These are phyloP conservation scores for Atta colombica DNA, from an alignment of 1,140 invertebrate species.

Conservation along the genomic window DNA sequence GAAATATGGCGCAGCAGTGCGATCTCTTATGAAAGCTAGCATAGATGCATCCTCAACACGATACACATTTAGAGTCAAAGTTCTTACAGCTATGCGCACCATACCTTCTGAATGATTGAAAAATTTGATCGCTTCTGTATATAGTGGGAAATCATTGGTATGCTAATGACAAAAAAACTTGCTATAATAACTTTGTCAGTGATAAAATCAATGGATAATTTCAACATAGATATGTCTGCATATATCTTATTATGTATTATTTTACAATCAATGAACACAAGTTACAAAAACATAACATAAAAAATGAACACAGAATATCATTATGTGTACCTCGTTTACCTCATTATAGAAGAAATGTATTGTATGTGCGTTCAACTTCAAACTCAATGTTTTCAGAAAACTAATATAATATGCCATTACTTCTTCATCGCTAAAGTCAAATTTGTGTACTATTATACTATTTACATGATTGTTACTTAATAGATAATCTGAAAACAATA, in stretches of 20 bases:
- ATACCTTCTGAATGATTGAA: conserved; percentile 99
- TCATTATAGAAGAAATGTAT: conserved; percentile 99
- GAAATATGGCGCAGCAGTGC: conserved; percentile 98
- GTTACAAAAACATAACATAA: conserved; percentile 27
- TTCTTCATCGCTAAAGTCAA: conserved; percentile 99
- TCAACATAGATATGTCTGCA: neutral
- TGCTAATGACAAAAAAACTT: conserved; percentile 90
- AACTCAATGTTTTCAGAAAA: conserved; percentile 98
- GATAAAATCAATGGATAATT: neutral
- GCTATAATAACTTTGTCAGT: conserved; percentile 14
- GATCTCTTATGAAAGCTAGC: conserved; percentile 97
- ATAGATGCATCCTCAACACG: conserved; percentile 97
- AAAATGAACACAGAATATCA: conserved; percentile 64
- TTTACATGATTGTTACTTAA: conserved; percentile 99
- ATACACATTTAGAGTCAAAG: conserved; percentile 99
- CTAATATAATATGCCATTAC: conserved; percentile 99
- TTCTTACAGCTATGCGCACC: conserved; percentile 99
- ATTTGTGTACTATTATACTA: conserved; percentile 99
- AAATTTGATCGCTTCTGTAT: conserved; percentile 99
- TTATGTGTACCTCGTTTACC: conserved; percentile 88
- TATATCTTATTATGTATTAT: neutral
- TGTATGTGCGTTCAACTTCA: conserved; percentile 99
- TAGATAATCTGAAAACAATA: conserved; percentile 95
- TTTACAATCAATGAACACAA: neutral
- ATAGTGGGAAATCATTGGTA: conserved; percentile 99